Base-by-base conservation (phyloP, 2,888 invertebrate species). In the Chloromyia formosa region DNA sequence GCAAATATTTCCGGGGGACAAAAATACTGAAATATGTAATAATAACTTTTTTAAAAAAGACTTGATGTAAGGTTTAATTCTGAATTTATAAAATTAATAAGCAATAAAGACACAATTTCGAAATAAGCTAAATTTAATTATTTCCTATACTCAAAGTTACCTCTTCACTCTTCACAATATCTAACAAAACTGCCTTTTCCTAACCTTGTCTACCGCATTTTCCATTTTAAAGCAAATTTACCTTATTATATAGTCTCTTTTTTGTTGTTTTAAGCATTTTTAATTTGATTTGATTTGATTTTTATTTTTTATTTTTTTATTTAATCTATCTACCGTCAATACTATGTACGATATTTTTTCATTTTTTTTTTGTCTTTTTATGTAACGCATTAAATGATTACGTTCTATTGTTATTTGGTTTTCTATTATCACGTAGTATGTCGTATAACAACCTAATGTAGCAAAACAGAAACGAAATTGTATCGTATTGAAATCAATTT, bases 261-360 rank as follows among this genome's bases (percentile, higher is more conserved):
- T 35, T 35, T 35, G 45, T 49, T 61, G 14, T 27, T 12, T 27
- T 66, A 66, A 45, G 42, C 49, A 18, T 58, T 58, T 69, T 27
- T 53, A 18, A 54, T 69, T 54, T 54, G 54, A 27, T 69, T 69
- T 69, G 69, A 69, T 69, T 53, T 35, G 12, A 1, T 69, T 69
- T 27, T 18, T 54, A 27, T 53, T 27, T 4, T 35, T 54, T 42
- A 23, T 27, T 4, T 35, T 54, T 42, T 69, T 23, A 69, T 27
- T 69, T 54, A 69, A 54, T 69, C 69, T 69, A 69, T 69, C 69
- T 69, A 69, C 69, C 69, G 69, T 69, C 69, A 69, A 69, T 27
- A 69, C 54, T 69, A 69, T 54, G 27, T 69, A 69, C 69, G 69
- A 69, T 69, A 69, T 54, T 49, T 35, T 35, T 35, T 35, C 3